phyloP scores from a whole-genome alignment of 1,140 invertebrate genomes.

The Dinothrombium tinctorium region DNA sequence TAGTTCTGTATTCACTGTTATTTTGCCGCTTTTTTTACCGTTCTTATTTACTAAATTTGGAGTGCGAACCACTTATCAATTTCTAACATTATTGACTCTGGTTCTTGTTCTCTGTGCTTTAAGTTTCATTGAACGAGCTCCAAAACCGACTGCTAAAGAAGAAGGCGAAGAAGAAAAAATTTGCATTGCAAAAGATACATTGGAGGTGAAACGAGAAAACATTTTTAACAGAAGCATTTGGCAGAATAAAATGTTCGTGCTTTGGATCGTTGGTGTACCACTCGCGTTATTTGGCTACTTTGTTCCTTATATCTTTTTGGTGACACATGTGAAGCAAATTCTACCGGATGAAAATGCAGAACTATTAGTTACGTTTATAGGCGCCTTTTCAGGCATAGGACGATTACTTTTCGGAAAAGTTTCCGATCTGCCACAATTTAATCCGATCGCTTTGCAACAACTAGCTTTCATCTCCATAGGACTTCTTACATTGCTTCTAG shows the following conservation, averaged over 20 bases:
- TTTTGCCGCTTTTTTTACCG: slow-evolving; percentile 45
- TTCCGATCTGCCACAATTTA: slow-evolving; percentile 49
- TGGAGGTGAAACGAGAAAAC: neutral
- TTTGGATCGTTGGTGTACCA: slow-evolving; percentile 62
- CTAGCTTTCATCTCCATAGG: slow-evolving; percentile 62
- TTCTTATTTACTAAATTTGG: slow-evolving; percentile 27
- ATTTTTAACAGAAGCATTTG: slow-evolving; percentile 58
- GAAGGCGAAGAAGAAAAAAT: neutral
- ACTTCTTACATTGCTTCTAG: slow-evolving; percentile 46
- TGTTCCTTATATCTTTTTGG: slow-evolving; percentile 72
- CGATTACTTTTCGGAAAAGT: slow-evolving; percentile 59
- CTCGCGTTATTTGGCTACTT: slow-evolving; percentile 73
- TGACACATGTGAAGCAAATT: slow-evolving; percentile 40
- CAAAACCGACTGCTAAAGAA: slow-evolving; percentile 1
- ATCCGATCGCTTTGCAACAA: slow-evolving; percentile 60
- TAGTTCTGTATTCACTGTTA: slow-evolving; percentile 61
- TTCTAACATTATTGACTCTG: slow-evolving; percentile 37
- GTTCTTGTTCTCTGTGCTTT: slow-evolving; percentile 50
- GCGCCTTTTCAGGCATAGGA: slow-evolving; percentile 57
- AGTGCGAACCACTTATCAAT: slow-evolving; percentile 31
- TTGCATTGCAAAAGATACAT: too few species aligned
- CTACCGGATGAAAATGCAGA: slow-evolving; percentile 37
- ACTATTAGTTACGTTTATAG: slow-evolving; percentile 58
- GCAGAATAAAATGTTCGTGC: slow-evolving; percentile 51
- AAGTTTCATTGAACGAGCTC: slow-evolving; percentile 47